Evolutionary conservation across 2,888 invertebrate species (phyloP).

Genomic region (Abrostola tripartita): DNA sequence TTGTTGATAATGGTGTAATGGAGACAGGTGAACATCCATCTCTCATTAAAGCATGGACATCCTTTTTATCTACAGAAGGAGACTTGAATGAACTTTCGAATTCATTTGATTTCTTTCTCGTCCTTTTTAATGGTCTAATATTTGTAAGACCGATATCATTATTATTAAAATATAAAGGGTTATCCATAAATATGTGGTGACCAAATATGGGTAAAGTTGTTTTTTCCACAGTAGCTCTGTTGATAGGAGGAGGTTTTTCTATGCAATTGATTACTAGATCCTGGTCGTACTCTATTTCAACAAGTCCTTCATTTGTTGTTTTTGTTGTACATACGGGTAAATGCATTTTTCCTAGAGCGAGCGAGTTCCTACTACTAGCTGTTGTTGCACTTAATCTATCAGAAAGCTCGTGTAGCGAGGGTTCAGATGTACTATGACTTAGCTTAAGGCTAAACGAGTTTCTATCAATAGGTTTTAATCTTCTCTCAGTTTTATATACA

Average conservation of each 20-base stretch:
- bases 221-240: constrained; percentile 70
- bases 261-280: constrained; percentile 80
- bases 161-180: constrained; percentile 85
- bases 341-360: constrained; percentile 62
- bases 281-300: constrained; percentile 88
- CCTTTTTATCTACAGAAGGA: constrained; percentile 81
- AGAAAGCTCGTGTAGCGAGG: constrained; percentile 78
- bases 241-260: constrained; percentile 74
- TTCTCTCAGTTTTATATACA: constrained; percentile 81
- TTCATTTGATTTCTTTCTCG: constrained; percentile 82
- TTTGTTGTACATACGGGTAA: constrained; percentile 78
- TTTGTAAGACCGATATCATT: constrained; percentile 71
- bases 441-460: constrained; percentile 67
- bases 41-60: constrained; percentile 78
- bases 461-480: constrained; percentile 72
- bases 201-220: constrained; percentile 85
- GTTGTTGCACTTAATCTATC: constrained; percentile 74
- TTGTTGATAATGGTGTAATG: constrained; percentile 89
- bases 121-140: constrained; percentile 80
- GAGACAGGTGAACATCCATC: constrained; percentile 85
- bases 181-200: constrained; percentile 83
- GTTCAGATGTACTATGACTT: constrained; percentile 81
- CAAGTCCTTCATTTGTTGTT: constrained; percentile 83
- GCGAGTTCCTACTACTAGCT: constrained; percentile 71
- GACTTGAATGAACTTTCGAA: constrained; percentile 84